Conservation (phyloP, 2,888 invertebrate species). For the Frankliniella fusca region DNA sequence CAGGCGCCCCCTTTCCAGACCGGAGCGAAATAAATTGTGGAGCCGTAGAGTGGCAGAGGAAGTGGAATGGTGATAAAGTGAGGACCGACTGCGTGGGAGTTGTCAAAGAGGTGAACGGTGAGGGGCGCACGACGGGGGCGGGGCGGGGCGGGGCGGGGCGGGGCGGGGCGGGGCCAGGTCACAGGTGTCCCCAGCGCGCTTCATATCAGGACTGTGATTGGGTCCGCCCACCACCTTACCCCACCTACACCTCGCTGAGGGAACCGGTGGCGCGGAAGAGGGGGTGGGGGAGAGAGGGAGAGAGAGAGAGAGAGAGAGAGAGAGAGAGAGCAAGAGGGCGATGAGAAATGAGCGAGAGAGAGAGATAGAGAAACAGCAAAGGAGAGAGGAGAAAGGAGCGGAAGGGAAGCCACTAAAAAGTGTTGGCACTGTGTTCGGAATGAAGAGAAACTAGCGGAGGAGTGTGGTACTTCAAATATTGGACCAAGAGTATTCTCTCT, state of each 20-base stretch:
- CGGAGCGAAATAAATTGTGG: constrained; percentile 5
- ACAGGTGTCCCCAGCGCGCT: background rate
- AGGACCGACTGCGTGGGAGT: background rate
- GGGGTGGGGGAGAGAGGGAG: too few relatives aligned
- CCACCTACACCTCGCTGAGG: constrained; percentile 7
- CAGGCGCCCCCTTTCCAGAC: background rate
- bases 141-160: background rate
- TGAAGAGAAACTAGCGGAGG: background rate
- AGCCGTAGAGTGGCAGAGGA: background rate
- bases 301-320: too few relatives aligned
- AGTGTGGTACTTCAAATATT: background rate
- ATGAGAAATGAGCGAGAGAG: background rate
- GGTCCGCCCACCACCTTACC: background rate
- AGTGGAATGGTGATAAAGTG: background rate
- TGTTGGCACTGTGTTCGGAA: background rate
- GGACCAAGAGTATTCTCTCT: background rate
- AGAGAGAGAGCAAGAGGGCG: background rate
- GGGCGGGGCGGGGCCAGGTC: constrained; percentile 12
- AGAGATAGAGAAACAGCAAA: too few relatives aligned
- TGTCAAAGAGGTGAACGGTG: background rate
- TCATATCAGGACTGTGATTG: constrained; percentile 10
- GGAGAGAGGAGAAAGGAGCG: background rate
- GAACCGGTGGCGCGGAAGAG: background rate
- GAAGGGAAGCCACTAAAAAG: background rate
- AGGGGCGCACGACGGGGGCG: background rate